Percentiles rank a stretch among this genome's conserved stretches.
Evolutionary conservation across 2,113 vertebrate species (phyloP).

Genomic region (Turdus rufiventris): DNA sequence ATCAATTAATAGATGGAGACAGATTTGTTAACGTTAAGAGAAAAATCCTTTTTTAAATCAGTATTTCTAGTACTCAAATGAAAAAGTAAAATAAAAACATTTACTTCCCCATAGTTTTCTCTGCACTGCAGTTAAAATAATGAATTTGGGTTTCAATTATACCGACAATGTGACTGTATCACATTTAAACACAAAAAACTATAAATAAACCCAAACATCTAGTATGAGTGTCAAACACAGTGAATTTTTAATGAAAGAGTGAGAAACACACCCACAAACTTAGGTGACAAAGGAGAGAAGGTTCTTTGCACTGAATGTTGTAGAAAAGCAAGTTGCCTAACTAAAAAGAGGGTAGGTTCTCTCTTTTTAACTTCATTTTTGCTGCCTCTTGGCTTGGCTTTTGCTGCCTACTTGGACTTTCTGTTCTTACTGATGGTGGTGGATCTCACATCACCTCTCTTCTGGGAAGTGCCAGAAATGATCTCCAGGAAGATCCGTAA

Average conservation of each 20-base stretch:
- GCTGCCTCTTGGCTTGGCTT: not conserved
- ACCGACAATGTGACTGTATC: not conserved
- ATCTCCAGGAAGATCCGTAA: not conserved
- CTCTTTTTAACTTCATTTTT: not conserved
- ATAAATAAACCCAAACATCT: not conserved
- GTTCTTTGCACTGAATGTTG: not conserved
- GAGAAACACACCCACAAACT: not conserved
- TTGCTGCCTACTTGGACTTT: not conserved
- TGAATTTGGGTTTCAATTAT: accelerated
- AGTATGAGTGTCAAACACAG: not conserved
- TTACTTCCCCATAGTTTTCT: not conserved
- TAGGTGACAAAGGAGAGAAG: not conserved
- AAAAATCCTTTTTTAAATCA: not conserved
- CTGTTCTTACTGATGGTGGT: not conserved
- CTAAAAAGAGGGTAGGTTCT: not conserved
- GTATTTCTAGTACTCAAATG: not conserved
- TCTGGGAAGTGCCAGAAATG: not conserved
- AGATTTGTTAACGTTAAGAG: not conserved
- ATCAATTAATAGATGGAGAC: not conserved
- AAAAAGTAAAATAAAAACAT: not conserved
- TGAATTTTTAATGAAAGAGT: not conserved
- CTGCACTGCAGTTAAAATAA: not conserved
- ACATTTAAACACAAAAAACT: not conserved
- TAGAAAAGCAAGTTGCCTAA: not conserved
- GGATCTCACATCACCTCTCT: not conserved